Conservation (phyloP, 2,797 vertebrate species). For the Pyrocephalus nanus region DNA sequence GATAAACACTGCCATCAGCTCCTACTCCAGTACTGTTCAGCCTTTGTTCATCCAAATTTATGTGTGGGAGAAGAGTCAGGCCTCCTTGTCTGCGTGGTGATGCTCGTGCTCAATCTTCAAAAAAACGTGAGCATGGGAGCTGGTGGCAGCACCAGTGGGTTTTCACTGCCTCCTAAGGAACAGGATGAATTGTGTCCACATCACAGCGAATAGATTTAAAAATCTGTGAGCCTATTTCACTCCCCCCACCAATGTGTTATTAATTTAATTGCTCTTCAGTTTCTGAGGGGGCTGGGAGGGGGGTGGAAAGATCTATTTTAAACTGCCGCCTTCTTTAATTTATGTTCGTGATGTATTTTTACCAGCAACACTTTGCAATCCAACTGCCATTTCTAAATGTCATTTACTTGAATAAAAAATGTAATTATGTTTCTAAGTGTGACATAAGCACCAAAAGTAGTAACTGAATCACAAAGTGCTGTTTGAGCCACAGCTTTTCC, state of each 20-base stretch:
- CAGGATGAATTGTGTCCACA: background rate
- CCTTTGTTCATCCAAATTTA: background rate
- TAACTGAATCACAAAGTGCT: background rate
- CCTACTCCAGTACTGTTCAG: background rate
- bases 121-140: background rate
- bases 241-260: background rate
- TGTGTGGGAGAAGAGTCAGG: background rate
- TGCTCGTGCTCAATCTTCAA: fast-evolving
- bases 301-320: constrained; percentile 23
- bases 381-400: constrained; percentile 15
- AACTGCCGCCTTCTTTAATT: background rate
- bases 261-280: background rate
- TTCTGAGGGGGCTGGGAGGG: background rate
- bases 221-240: background rate
- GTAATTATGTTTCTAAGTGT: background rate
- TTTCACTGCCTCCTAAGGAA: background rate
- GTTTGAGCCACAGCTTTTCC: background rate
- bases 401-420: constrained; percentile 25
- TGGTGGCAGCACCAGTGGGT: fast-evolving
- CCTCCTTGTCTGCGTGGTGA: background rate
- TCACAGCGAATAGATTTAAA: background rate
- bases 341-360: background rate
- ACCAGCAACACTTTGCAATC: background rate
- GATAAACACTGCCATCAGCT: background rate
- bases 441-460: background rate